A percentile compares a stretch with the other conserved stretches of the same genome.
phyloP scores from a whole-genome alignment of 2,888 invertebrate genomes.

The Cynaeus angustus region DNA sequence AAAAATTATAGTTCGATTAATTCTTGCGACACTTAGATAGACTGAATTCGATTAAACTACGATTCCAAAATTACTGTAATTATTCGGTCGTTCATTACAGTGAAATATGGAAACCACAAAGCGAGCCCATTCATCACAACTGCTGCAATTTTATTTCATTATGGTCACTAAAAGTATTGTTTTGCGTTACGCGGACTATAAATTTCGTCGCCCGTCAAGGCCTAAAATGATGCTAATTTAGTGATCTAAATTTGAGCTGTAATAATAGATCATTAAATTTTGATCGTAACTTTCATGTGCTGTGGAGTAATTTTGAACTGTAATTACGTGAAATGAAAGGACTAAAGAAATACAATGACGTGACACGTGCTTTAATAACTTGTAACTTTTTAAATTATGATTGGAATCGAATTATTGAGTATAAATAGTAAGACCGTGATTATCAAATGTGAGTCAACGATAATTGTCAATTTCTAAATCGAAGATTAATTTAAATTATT shows the following conservation, averaged over 20 bases:
- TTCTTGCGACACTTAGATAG: neutral
- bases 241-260: neutral
- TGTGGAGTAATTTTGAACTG: no score
- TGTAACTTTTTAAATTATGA: no score
- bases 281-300: neutral
- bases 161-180: neutral
- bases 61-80: neutral
- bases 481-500: no score
- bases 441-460: no score
- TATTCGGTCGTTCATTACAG: neutral
- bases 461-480: no score
- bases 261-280: neutral
- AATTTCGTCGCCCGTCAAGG: constrained; percentile 1
- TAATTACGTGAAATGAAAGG: no score
- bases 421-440: no score
- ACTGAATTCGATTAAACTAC: no score
- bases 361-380: no score
- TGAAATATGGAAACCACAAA: neutral
- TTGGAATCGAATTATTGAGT: no score
- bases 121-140: neutral
- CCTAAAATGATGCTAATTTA: neutral
- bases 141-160: neutral
- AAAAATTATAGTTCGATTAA: no score
- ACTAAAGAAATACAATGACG: no score
- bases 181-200: neutral